Percentiles rank a stretch among this genome's conserved stretches.
phyloP scores from a whole-genome alignment of 2,113 vertebrate species.

The Macquaria australasica region DNA sequence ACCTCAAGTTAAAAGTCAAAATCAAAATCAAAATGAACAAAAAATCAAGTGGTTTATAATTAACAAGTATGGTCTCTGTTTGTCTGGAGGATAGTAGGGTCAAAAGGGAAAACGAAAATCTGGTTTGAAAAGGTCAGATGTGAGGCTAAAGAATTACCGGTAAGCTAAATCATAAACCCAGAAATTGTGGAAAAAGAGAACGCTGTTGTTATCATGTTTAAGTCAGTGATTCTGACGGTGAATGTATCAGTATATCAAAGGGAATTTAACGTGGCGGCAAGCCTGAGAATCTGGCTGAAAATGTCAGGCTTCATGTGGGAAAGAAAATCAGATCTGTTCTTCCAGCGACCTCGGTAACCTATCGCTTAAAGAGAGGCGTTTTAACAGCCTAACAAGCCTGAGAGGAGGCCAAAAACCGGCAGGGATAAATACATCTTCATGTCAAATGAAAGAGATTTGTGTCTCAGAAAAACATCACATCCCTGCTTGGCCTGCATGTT shows the following conservation, averaged over 20 bases:
- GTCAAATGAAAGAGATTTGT: conserved; percentile 42
- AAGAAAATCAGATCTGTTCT: conserved; percentile 12
- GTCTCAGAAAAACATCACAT: conserved; percentile 22
- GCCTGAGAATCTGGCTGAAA: conserved; percentile 4
- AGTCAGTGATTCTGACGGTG: not conserved
- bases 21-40: not conserved
- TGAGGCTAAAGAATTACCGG: not conserved
- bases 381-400: conserved; percentile 12
- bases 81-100: not conserved
- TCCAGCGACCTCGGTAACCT: not conserved
- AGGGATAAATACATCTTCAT: not conserved
- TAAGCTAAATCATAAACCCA: not conserved
- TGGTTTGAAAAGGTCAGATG: conserved; percentile 4
- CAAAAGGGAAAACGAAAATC: not conserved
- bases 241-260: not conserved
- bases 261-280: not conserved
- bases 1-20: not conserved
- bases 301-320: not conserved
- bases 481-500: conserved; percentile 7
- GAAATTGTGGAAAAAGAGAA: not conserved
- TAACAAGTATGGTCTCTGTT: not conserved
- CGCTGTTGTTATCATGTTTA: conserved; percentile 9
- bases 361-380: not conserved
- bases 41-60: not conserved
- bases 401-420: conserved; percentile 11